Percentiles rank a stretch among this genome's conserved stretches.
Conservation (phyloP, 2,888 invertebrate genomes). For the Dichetophora obliterata region DNA sequence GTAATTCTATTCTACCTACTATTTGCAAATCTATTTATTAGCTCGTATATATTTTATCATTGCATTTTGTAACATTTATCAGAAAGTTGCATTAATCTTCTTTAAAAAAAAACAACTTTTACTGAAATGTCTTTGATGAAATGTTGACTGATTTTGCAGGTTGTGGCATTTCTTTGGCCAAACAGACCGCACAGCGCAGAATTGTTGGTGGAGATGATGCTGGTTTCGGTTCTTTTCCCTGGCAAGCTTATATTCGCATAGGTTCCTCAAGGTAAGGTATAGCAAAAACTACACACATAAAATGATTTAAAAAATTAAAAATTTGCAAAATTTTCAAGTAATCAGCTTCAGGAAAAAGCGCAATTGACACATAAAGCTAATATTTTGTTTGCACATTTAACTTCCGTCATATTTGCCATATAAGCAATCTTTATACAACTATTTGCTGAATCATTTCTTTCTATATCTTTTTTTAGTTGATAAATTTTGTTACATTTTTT, state of each 20-base stretch:
- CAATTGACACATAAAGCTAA: too few relatives aligned
- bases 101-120: neutral
- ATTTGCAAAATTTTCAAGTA: too few relatives aligned
- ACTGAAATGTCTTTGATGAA: neutral
- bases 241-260: conserved; percentile 95
- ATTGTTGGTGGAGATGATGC: conserved; percentile 95
- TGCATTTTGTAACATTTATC: conserved; percentile 16
- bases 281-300: neutral
- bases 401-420: too few relatives aligned
- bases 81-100: neutral
- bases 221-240: conserved; percentile 93
- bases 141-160: conserved; percentile 72
- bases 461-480: neutral
- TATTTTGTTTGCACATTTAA: too few relatives aligned
- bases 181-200: conserved; percentile 88
- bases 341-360: too few relatives aligned
- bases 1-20: too few relatives aligned
- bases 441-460: neutral
- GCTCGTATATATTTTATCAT: neutral
- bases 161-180: conserved; percentile 87
- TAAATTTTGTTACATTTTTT: too few relatives aligned
- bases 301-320: too few relatives aligned
- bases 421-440: too few relatives aligned
- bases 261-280: conserved; percentile 83
- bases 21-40: neutral